Conservation (phyloP, 2,797 vertebrate genomes). For the Dryobates pubescens region DNA sequence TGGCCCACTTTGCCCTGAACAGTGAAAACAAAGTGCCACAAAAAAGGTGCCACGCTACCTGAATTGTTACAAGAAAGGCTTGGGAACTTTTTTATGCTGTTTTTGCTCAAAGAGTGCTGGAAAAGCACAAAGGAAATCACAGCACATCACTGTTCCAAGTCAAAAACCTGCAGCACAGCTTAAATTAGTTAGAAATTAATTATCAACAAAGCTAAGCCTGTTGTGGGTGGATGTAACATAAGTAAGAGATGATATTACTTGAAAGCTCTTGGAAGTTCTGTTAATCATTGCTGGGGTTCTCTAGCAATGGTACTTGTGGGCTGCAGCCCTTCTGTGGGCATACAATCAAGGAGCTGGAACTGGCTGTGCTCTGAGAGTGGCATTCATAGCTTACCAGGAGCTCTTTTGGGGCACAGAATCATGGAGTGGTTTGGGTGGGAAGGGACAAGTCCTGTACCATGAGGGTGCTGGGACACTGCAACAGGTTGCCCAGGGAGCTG, state of each 20-base stretch:
- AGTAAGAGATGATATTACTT: background rate
- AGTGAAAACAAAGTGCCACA: background rate
- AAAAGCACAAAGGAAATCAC: background rate
- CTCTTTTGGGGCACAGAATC: background rate
- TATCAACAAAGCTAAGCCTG: background rate
- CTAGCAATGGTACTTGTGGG: background rate
- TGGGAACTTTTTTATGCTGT: background rate
- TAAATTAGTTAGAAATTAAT: background rate
- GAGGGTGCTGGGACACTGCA: too few relatives aligned
- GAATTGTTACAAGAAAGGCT: background rate
- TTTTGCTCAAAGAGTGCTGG: background rate
- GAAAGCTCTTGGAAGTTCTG: background rate
- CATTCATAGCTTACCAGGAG: background rate
- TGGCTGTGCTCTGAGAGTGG: background rate
- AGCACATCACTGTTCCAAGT: background rate
- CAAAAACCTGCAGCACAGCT: background rate
- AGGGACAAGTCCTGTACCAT: too few relatives aligned
- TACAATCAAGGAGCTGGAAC: rapidly evolving
- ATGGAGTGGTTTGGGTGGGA: too few relatives aligned
- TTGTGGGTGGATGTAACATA: background rate
- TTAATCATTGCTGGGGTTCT: background rate
- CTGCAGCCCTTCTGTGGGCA: background rate
- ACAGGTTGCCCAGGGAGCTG: too few relatives aligned
- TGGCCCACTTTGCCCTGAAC: background rate
- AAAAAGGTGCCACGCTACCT: background rate